These are phyloP conservation scores for Porites rus DNA, from an alignment of 92 coral and sea anemone genomes.

Conservation along the genomic window DNA sequence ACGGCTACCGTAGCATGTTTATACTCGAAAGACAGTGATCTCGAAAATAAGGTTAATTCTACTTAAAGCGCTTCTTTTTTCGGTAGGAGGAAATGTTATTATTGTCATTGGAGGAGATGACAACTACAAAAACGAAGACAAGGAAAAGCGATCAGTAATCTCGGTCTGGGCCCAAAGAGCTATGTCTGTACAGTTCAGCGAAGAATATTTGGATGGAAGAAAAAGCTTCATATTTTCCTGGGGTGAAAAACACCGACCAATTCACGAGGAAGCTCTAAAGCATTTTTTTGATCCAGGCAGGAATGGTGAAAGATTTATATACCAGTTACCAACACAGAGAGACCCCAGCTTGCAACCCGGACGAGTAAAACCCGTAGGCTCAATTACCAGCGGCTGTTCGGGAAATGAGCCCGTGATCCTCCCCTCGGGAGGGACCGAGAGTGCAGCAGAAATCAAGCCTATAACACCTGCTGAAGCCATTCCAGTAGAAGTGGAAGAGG, in stretches of 20 bases:
- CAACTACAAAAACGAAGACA: constrained; percentile 52
- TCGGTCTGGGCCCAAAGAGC: constrained; percentile 65
- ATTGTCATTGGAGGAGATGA: constrained; percentile 69
- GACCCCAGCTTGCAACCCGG: not conserved
- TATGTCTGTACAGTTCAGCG: constrained; percentile 49
- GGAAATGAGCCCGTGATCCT: too few relatives aligned
- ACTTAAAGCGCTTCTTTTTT: too few relatives aligned
- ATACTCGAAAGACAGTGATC: too few relatives aligned
- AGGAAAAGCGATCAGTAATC: constrained; percentile 29
- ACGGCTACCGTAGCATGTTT: too few relatives aligned
- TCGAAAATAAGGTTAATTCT: too few relatives aligned
- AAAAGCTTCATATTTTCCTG: constrained; percentile 68
- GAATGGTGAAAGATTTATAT: constrained; percentile 32
- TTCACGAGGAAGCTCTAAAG: constrained; percentile 64
- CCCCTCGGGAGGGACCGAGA: too few relatives aligned
- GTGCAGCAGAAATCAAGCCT: too few relatives aligned
- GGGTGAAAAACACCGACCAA: constrained; percentile 40
- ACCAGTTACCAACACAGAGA: constrained; percentile 20
- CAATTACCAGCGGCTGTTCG: too few relatives aligned
- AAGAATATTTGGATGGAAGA: constrained; percentile 60
- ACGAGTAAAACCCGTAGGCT: too few relatives aligned
- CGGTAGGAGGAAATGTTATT: constrained; percentile 45
- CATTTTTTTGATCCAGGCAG: constrained; percentile 52
- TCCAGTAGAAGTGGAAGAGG: too few relatives aligned
- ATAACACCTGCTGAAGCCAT: too few relatives aligned